Conservation (phyloP, 2,888 invertebrate species). For the Cremastinae sp. region DNA sequence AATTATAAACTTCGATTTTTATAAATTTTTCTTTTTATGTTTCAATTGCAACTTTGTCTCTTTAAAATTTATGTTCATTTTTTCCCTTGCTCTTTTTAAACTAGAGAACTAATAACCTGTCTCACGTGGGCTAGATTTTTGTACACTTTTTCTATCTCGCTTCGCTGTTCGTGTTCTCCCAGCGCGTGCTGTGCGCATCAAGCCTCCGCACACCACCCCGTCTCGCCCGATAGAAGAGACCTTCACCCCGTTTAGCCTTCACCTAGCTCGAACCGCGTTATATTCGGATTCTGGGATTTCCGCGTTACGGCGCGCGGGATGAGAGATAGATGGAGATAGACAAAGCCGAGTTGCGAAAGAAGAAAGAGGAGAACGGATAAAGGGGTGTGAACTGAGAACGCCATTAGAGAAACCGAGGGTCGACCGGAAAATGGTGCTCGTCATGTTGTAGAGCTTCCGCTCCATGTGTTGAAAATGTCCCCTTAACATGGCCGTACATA, state of each 20-base stretch:
- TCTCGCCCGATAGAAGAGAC: constrained; percentile 71
- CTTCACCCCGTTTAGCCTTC: constrained; percentile 80
- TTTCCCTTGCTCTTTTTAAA: too few relatives aligned
- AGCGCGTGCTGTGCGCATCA: constrained; percentile 50
- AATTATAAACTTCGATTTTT: too few relatives aligned
- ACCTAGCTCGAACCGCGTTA: constrained; percentile 76
- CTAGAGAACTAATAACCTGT: too few relatives aligned
- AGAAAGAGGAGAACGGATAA: constrained; percentile 15
- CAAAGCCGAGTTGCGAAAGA: background rate
- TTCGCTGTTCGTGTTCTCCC: constrained; percentile 8
- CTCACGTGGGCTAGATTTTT: too few relatives aligned
- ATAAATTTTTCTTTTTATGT: too few relatives aligned
- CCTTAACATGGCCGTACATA: constrained; percentile 16
- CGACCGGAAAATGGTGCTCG: constrained; percentile 54
- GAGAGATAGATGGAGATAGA: constrained; percentile 18
- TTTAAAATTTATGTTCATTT: too few relatives aligned
- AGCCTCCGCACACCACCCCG: constrained; percentile 51
- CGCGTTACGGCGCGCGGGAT: constrained; percentile 49
- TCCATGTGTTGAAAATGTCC: constrained; percentile 23
- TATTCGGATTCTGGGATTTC: constrained; percentile 73
- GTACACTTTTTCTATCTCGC: constrained; percentile 30
- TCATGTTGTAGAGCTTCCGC: constrained; percentile 34
- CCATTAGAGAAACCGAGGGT: constrained; percentile 59
- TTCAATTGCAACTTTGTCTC: too few relatives aligned
- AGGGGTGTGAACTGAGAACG: constrained; percentile 46